These are phyloP conservation scores for Microctenopoma stevenorrisi DNA, from an alignment of 2,797 vertebrate genomes.

Conservation along the genomic window DNA sequence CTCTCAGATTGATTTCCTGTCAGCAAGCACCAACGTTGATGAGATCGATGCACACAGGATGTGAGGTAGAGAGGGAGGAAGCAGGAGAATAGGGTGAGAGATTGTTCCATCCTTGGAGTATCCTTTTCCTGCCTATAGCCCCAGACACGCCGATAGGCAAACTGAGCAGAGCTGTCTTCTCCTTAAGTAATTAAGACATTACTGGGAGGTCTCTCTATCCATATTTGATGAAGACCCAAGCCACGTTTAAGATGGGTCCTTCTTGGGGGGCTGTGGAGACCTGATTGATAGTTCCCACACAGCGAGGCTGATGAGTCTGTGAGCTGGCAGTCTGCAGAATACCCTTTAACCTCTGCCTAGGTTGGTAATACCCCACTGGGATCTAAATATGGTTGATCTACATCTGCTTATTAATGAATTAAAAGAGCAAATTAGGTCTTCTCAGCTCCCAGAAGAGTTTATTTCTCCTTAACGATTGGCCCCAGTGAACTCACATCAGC, in stretches of 20 bases:
- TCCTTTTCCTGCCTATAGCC: constrained; percentile 47
- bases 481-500: constrained; percentile 64
- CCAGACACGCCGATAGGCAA: constrained; percentile 55
- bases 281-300: constrained; percentile 73
- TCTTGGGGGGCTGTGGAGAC: constrained; percentile 43
- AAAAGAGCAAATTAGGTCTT: constrained; percentile 77
- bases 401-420: constrained; percentile 83
- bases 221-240: constrained; percentile 82
- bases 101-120: constrained; percentile 62
- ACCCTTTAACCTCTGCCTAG: constrained; percentile 68
- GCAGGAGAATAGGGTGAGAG: constrained; percentile 57
- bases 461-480: constrained; percentile 79
- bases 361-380: constrained; percentile 59
- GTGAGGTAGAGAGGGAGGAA: constrained; percentile 57
- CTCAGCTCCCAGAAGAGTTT: constrained; percentile 66
- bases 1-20: constrained; percentile 84
- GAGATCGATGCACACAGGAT: constrained; percentile 75
- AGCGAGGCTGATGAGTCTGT: constrained; percentile 59
- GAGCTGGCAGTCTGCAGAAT: constrained; percentile 55
- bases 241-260: constrained; percentile 71
- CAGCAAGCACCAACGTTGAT: constrained; percentile 66
- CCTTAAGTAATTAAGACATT: constrained; percentile 81
- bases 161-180: constrained; percentile 60
- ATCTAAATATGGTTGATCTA: constrained; percentile 69
- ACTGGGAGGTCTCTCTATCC: constrained; percentile 75